Percentiles rank a stretch among this genome's conserved stretches.
These are phyloP conservation scores for Trochalopteron elliotii DNA, from an alignment of 2,113 vertebrate species.

Conservation along the genomic window DNA sequence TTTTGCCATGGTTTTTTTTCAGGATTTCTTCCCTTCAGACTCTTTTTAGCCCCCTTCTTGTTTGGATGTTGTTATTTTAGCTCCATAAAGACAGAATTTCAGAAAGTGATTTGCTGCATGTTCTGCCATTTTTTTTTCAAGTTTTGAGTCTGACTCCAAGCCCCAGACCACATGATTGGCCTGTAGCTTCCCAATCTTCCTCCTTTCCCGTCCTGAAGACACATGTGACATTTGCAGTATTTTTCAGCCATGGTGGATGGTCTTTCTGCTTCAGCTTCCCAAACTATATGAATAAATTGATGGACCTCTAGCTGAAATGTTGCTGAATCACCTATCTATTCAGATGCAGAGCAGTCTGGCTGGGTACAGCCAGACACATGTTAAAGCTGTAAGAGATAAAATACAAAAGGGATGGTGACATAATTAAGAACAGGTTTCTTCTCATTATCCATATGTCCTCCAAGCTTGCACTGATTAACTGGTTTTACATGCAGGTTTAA, in stretches of 20 bases:
- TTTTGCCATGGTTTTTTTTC: not conserved
- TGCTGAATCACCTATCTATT: not conserved
- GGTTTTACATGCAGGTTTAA: not conserved
- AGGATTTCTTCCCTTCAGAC: not conserved
- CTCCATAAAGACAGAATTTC: not conserved
- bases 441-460: not conserved
- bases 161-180: not conserved
- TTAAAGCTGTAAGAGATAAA: not conserved
- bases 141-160: not conserved
- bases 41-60: not conserved
- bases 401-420: not conserved
- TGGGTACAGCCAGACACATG: not conserved
- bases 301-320: not conserved
- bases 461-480: not conserved
- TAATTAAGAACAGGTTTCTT: not conserved
- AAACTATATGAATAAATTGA: not conserved
- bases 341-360: not conserved
- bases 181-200: not conserved
- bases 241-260: not conserved
- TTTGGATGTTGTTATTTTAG: not conserved
- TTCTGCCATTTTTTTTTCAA: not conserved
- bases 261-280: not conserved
- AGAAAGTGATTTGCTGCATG: not conserved
- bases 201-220: not conserved
- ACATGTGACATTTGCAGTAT: rapidly evolving